Base-by-base conservation (phyloP, 2,888 invertebrate genomes). In the Cordilura impudica region DNA sequence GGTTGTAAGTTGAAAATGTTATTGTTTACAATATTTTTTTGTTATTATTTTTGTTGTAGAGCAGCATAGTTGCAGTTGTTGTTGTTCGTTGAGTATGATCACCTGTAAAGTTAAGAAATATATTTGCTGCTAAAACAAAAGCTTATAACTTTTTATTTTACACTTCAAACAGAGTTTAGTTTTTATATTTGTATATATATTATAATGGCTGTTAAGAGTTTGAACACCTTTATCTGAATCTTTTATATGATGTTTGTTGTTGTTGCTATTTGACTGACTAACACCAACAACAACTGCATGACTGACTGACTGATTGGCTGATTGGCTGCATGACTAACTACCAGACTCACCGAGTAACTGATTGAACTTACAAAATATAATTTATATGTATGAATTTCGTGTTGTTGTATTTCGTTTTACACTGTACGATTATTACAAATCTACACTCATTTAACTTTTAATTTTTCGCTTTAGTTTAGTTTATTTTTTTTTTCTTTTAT, bases 71-170 rank as follows among this genome's bases (percentile, higher is more conserved):
- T 49, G 49, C 16, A 4, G 49, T 49, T 56, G 39, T 19, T 56
- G 56, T 39, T 56, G 4, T 7, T 26, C 47, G n/a, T 29, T 12
- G n/a, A 26, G 66, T 45, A 56, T 69, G 66, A 71, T 78, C 78
- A 78, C 78, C 70, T 74, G 78, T 74, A 78, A 63, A 43, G 69
- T 78, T 56, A 65, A 78, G 78, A 78, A 78, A 78, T 70, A n/a
- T n/a, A n/a, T n/a, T n/a, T n/a, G n/a, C n/a, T n/a, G n/a, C n/a
- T n/a, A 65, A 78, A 73, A 73, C 53, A 70, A 65, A 78, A 73
- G 63, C 58, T 61, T 61, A 67, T n/a, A 65, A 66, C 54, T 61
- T 72, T 77, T 72, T 72, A 56, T 66, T 77, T 66, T 71, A 61
- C 51, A 72, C 65, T 71, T 71, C 35, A 77, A 67, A 67, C 43